These are phyloP conservation scores for Enhydra lutris DNA, from an alignment of 2,113 vertebrate species.

Conservation along the genomic window DNA sequence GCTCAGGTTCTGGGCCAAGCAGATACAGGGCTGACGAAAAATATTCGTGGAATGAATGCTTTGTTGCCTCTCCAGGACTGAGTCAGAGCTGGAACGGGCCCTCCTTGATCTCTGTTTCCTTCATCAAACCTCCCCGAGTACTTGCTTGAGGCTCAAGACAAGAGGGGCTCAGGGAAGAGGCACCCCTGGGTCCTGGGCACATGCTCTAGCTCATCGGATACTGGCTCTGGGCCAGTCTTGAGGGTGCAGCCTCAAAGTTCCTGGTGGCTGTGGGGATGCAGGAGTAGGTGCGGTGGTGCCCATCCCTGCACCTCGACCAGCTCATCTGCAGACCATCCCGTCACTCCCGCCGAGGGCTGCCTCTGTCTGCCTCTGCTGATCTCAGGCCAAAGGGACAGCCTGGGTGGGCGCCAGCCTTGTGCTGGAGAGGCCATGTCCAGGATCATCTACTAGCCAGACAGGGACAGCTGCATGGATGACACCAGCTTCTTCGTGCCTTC, in stretches of 20 bases:
- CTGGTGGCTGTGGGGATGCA: accelerated
- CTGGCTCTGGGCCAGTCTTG: accelerated
- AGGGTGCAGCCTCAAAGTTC: no score
- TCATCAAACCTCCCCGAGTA: background rate
- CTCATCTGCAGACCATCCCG: background rate
- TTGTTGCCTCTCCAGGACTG: accelerated
- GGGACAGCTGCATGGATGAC: background rate
- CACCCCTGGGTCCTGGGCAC: background rate
- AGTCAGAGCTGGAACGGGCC: background rate
- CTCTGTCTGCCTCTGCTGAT: background rate
- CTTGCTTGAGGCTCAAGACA: background rate
- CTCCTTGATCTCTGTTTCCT: background rate
- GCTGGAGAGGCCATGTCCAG: background rate
- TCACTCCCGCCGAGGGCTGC: background rate
- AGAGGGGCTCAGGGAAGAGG: background rate
- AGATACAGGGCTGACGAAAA: background rate
- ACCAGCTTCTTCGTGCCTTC: background rate
- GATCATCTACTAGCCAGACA: background rate
- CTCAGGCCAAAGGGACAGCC: background rate
- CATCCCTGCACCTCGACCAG: background rate
- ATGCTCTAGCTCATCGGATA: no score
- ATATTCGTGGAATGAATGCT: background rate
- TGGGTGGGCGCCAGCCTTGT: background rate
- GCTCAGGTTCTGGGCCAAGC: background rate
- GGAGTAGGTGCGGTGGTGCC: background rate